Percentiles rank a stretch among this genome's conserved stretches.
Evolutionary conservation across 2,113 vertebrate genomes (phyloP).

Genomic region (Struthidea cinerea): DNA sequence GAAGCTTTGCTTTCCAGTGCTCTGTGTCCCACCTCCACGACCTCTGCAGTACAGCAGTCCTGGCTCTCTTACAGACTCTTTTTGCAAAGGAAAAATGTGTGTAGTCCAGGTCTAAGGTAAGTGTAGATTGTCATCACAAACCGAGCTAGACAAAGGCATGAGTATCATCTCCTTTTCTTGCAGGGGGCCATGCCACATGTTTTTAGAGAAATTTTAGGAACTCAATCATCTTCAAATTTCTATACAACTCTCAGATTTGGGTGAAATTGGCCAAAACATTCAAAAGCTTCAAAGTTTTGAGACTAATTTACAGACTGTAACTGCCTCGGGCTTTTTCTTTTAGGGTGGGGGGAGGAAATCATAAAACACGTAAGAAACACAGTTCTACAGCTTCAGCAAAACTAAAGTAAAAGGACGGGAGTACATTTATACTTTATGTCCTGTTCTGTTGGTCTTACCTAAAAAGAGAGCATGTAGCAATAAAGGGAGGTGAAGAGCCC

Average conservation of each 20-base stretch:
- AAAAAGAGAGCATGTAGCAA: constrained; percentile 94
- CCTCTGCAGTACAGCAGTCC: not conserved
- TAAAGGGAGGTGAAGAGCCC: constrained; percentile 93
- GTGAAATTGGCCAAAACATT: not conserved
- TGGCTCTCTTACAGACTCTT: not conserved
- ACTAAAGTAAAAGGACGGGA: not conserved
- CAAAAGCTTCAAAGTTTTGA: not conserved
- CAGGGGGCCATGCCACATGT: rapidly evolving
- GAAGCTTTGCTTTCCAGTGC: not conserved
- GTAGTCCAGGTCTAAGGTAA: not conserved
- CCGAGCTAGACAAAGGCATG: not conserved
- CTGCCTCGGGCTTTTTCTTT: not conserved
- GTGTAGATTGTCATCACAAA: not conserved
- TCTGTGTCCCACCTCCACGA: not conserved
- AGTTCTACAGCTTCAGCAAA: not conserved
- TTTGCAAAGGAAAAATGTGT: not conserved
- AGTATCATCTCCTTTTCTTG: not conserved
- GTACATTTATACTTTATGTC: not conserved
- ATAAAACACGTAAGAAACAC: not conserved
- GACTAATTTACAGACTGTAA: not conserved
- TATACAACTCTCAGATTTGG: not conserved
- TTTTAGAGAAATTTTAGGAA: not conserved
- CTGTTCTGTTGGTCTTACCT: constrained; percentile 73
- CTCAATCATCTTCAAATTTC: not conserved
- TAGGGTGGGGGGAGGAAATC: not conserved